phyloP scores from a whole-genome alignment of 1,140 invertebrate species.

The Heliconius hermathena region DNA sequence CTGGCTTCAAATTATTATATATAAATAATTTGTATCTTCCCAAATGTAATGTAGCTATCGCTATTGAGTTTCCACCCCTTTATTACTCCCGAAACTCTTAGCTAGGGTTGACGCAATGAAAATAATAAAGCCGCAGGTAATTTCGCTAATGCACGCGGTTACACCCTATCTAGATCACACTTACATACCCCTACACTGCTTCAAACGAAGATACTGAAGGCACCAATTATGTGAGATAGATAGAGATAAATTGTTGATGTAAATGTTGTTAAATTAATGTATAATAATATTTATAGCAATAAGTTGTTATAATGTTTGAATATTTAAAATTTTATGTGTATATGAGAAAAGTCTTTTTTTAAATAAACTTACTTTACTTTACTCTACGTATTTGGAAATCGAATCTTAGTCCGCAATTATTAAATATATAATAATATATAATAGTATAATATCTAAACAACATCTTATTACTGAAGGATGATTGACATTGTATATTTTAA shows the following conservation, averaged over 20 bases:
- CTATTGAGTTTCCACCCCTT: constrained; percentile 47
- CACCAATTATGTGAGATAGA: constrained; percentile 66
- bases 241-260: constrained; percentile 22
- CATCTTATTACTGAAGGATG: neutral
- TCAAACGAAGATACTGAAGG: constrained; percentile 45
- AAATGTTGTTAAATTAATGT: neutral
- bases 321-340: too few species aligned
- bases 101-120: constrained; percentile 70
- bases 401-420: neutral
- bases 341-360: too few species aligned
- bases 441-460: neutral
- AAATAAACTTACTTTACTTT: too few species aligned
- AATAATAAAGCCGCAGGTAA: constrained; percentile 76
- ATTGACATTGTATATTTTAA: neutral
- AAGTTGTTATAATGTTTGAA: too few species aligned
- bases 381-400: too few species aligned
- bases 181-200: constrained; percentile 53
- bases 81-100: constrained; percentile 37
- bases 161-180: constrained; percentile 73
- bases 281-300: neutral
- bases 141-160: constrained; percentile 79
- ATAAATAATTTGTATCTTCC: neutral
- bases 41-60: constrained; percentile 20
- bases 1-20: neutral
- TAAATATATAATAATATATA: neutral